A percentile compares a stretch with the other conserved stretches of the same genome.
These are phyloP conservation scores for Epinotia nisella DNA, from an alignment of 2,888 invertebrate species.

Conservation along the genomic window DNA sequence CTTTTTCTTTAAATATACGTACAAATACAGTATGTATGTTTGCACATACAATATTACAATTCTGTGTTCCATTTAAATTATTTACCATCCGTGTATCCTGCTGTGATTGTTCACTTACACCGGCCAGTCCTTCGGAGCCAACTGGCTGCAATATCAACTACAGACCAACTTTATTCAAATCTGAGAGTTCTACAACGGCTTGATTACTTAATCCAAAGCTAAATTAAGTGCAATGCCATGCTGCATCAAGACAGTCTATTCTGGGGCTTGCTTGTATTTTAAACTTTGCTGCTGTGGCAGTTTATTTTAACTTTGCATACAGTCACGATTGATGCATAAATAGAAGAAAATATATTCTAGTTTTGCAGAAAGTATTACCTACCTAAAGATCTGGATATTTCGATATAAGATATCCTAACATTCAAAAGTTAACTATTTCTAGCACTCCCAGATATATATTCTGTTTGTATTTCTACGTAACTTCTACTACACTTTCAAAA, in stretches of 20 bases:
- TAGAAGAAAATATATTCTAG: not conserved
- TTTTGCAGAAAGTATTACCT: too few species aligned
- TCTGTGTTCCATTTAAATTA: too few species aligned
- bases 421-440: not conserved
- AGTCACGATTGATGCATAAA: not conserved
- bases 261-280: not conserved
- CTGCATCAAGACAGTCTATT: slow-evolving; percentile 1
- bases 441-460: too few species aligned
- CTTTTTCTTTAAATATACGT: too few species aligned
- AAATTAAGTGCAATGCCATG: slow-evolving; percentile 28
- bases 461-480: not conserved
- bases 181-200: slow-evolving; percentile 33
- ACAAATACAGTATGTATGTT: too few species aligned
- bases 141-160: slow-evolving; percentile 5
- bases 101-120: not conserved
- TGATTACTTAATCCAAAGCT: slow-evolving; percentile 38
- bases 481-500: not conserved
- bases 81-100: not conserved
- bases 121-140: not conserved
- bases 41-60: too few species aligned
- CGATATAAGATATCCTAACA: not conserved
- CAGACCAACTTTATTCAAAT: slow-evolving; percentile 39
- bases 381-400: too few species aligned
- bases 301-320: not conserved
- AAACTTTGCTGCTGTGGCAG: slow-evolving; percentile 15